Evolutionary conservation across 2,888 invertebrate species (phyloP), one percentile per base, ranked within the genome.

Genomic region (Leucophora obtusa): DNA sequence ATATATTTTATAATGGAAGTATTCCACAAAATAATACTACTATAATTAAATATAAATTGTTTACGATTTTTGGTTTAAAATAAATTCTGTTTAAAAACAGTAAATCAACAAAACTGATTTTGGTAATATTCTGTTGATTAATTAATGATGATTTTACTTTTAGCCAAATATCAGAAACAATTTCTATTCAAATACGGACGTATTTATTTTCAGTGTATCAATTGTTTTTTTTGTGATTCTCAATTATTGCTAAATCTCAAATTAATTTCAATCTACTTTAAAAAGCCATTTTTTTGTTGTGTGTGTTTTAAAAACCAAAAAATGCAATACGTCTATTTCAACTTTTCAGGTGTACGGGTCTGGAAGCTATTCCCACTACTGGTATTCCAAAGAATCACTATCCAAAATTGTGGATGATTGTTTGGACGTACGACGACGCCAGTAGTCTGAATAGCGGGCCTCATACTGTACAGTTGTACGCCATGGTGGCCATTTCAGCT

Each of bases 401-500:
- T 90, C 90, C 76, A 89, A 83, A 14, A 85, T 79, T 51, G 89
- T 88, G 35, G 90, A 90, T 14, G 90, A 90, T 69, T 88, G 86
- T 78, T 88, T 86, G 78, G 90, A 90, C 33, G 86, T 82, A 58
- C 89, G 88, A 11, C 89, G 87, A 72, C 87, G 87, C 88, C 89
- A 89, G 84, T 88, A 87, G 83, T 89, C 88, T 76, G 86, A 85
- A 82, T 89, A 88, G 73, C 86, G 85, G 68, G 86, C 82, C 84
- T 88, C 87, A 83, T 85, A 84, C 76, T 86, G 86, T 85, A 86
- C 85, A 79, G 82, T 78, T 78, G 85, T 85, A 83, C 86, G 90
- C 89, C 90, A 89, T 86, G 89, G 89, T 87, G 90, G 90, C 90
- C 90, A 90, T 89, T 89, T 88, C 87, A 90, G 91, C 87, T 91